A percentile compares a stretch with the other conserved stretches of the same genome.
phyloP scores from a whole-genome alignment of 2,113 vertebrate species.

The Guaruba guarouba region DNA sequence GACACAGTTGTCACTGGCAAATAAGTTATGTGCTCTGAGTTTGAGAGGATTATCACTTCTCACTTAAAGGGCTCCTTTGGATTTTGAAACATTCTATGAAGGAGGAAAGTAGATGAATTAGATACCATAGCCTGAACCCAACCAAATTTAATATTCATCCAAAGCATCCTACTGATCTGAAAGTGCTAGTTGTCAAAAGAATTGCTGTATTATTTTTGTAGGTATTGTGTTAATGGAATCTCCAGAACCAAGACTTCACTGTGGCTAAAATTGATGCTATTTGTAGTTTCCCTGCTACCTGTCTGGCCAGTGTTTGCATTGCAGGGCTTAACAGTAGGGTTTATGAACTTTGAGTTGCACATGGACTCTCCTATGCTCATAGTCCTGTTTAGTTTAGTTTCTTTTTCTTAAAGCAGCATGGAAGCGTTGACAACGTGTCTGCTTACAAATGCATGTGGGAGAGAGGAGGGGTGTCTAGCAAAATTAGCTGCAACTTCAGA shows the following conservation, averaged over 20 bases:
- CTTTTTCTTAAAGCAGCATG: not conserved
- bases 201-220: not conserved
- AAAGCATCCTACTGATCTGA: not conserved
- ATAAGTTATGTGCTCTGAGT: not conserved
- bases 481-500: not conserved
- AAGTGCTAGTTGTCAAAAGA: not conserved
- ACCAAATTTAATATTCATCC: not conserved
- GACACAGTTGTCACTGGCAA: not conserved
- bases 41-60: not conserved
- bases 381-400: not conserved
- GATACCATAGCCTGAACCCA: not conserved
- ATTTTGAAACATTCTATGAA: not conserved
- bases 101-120: not conserved
- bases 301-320: not conserved
- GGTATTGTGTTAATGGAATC: not conserved
- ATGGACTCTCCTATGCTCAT: not conserved
- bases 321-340: not conserved
- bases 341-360: not conserved
- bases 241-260: not conserved
- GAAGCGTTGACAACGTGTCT: not conserved
- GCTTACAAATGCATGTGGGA: not conserved
- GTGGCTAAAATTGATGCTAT: not conserved
- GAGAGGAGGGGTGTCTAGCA: not conserved
- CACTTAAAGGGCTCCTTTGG: fast-evolving
- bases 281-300: not conserved